Evolutionary conservation across 2,888 invertebrate species (phyloP), one percentile per base, ranked within the genome.

Genomic region (Luperina nickerlii): DNA sequence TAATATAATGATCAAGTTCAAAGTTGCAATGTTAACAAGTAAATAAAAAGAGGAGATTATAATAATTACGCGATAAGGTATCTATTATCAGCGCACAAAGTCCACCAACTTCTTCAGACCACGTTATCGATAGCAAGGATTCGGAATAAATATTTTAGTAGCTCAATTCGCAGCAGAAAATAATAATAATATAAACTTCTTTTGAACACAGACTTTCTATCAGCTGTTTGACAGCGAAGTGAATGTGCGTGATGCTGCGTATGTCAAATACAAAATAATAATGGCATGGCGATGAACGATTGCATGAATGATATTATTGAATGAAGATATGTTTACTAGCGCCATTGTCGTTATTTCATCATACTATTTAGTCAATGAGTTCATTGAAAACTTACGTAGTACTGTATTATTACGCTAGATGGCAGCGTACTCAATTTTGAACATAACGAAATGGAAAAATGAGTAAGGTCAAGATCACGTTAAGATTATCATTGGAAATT

Each of bases 181-280:
- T 62, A 66, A 42, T 57, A 51, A 1, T 38, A 38, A 5, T n/a
- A 32, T 32, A 66, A 15, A 2, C 3, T 68, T 51, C n/a, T 6
- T 48, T 48, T 18, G 15, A 65, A 45, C n/a, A 60, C 57, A 74
- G 6, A 82, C 85, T 87, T 79, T 76, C 74, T 45, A 81, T 79
- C 91, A 91, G 90, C 90, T 90, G 90, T 81, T 90, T 82, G 79
- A 78, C 82, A 80, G 74, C 18, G 32, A 74, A 68, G 75, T 68
- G 76, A 79, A 45, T 63, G 57, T 76, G 20, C 13, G 48, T 45
- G 38, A 15, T 45, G 20, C n/a, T 20, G 8, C 13, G 51, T 71
- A 38, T 13, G 69, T 51, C 38, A 51, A 60, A 54, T 48, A 54
- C 70, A 48, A 54, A 38, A 38, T 38, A 38, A 32, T 60, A 57